Base-by-base conservation (phyloP, 2,888 invertebrate species). In the Nycteola revayana region DNA sequence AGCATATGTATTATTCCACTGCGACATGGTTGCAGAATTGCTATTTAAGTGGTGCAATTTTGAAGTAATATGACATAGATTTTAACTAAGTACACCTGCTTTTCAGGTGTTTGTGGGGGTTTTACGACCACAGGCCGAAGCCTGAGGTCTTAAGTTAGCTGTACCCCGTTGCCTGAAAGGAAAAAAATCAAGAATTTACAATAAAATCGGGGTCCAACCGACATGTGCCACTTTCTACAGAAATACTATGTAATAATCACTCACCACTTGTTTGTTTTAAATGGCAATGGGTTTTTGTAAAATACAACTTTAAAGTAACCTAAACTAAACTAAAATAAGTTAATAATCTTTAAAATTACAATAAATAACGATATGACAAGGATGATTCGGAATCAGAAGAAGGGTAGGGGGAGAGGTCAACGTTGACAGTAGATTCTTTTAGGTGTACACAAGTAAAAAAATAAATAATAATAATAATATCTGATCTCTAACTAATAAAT, bases 1-100 rank as follows among this genome's bases (percentile, higher is more conserved):
- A 53, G 60, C 54, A 61, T 82, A 83, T 25, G 82, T 71, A 48
- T 82, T 85, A 60, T 87, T 88, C 87, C 87, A 86, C 64, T 88
- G 81, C 45, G 86, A 84, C 87, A 88, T 88, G 36, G 49, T 76
- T 51, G 44, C 44, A 29, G 48, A 33, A 35, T 39, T 45, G 30
- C 8, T 26, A 36, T 39, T 38, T 53, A 64, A 61, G 46, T 70
- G 71, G 66, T 59, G 68, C 67, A 74, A 74, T 68, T 34, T 32
- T 47, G 40, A 36, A 45, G 50, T 34, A 46, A 27, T 42, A 37
- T 29, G 36, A 44, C 28, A 36, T 39, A 40, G 36, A 47, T 45
- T 56, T 66, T 59, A 37, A 46, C 20, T 44, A 36, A 45, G 53
- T 53, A 49, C 37, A 24, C 39, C 39, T 37, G 42, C 51, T 46